These are phyloP conservation scores for Pomacea maculata DNA, from an alignment of 1,140 invertebrate species.

Conservation along the genomic window DNA sequence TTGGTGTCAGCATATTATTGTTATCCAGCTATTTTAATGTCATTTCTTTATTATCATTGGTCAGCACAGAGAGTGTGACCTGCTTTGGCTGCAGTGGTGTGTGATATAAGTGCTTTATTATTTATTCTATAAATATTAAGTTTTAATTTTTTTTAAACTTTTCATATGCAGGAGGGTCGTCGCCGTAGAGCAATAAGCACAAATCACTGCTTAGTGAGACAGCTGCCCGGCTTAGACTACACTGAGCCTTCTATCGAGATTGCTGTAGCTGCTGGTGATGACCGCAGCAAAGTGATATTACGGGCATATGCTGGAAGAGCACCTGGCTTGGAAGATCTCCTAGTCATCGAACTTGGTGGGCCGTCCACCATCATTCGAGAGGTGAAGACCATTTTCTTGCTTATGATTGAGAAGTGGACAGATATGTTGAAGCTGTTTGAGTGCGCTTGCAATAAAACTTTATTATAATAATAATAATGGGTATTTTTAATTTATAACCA, in stretches of 20 bases:
- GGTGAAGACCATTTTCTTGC: conserved; percentile 4
- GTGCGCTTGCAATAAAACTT: too few relatives aligned
- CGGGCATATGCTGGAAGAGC: conserved; percentile 34
- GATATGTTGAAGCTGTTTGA: too few relatives aligned
- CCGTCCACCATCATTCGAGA: conserved; percentile 29
- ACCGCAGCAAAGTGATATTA: conserved; percentile 37
- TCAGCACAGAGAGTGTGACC: not conserved
- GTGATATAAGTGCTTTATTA: not conserved
- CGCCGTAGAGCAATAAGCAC: not conserved
- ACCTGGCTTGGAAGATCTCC: conserved; percentile 39
- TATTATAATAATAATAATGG: too few relatives aligned
- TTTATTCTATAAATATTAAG: not conserved
- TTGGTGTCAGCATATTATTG: too few relatives aligned
- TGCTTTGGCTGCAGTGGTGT: not conserved
- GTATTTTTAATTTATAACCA: too few relatives aligned
- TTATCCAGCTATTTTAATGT: too few relatives aligned
- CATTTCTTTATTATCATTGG: too few relatives aligned
- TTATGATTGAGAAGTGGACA: too few relatives aligned
- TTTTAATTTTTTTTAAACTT: not conserved
- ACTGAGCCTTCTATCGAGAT: conserved; percentile 40
- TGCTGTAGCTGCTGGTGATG: conserved; percentile 34
- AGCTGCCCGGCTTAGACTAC: conserved; percentile 35
- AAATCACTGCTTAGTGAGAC: conserved; percentile 27
- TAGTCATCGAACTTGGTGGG: conserved; percentile 36
- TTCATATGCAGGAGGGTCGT: not conserved